Evolutionary conservation across 2,797 vertebrate genomes (phyloP).

Genomic region (Notoglanidium macrostoma): DNA sequence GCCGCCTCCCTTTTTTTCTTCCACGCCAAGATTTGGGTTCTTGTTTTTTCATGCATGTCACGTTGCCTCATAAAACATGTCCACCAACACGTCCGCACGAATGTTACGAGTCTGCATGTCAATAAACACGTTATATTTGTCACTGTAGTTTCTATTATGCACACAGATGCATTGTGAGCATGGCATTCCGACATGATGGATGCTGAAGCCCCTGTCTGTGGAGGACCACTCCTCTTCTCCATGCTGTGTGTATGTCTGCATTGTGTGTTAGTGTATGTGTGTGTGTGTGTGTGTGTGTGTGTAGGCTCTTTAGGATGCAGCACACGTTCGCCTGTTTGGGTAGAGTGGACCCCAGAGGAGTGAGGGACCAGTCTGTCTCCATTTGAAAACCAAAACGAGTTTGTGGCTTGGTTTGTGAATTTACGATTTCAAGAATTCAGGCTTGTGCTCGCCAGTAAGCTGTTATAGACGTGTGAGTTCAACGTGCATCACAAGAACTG

Average conservation of each 20-base stretch:
- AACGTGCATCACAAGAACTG: background rate
- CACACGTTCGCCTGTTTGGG: slow-evolving; percentile 56
- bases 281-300: slow-evolving; percentile 20
- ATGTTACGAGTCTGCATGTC: slow-evolving; percentile 18
- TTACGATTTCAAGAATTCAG: slow-evolving; percentile 2
- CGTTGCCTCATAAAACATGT: slow-evolving; percentile 51
- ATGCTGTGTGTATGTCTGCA: slow-evolving; percentile 32
- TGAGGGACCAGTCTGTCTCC: slow-evolving; percentile 47
- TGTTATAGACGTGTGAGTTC: background rate
- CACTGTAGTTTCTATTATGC: background rate
- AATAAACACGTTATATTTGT: slow-evolving; percentile 11
- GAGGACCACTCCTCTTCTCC: slow-evolving; percentile 41
- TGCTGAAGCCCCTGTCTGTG: slow-evolving; percentile 15
- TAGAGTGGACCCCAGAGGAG: slow-evolving; percentile 51
- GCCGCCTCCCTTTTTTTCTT: slow-evolving; percentile 55
- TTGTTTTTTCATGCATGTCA: slow-evolving; percentile 56
- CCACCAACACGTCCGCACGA: slow-evolving; percentile 19
- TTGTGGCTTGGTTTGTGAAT: background rate
- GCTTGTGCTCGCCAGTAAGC: background rate
- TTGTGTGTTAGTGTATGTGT: slow-evolving; percentile 15
- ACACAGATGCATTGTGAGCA: background rate
- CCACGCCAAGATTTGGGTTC: slow-evolving; percentile 35
- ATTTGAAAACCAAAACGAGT: slow-evolving; percentile 37
- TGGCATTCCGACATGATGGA: slow-evolving; percentile 24
- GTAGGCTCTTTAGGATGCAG: slow-evolving; percentile 44